Percentiles rank a stretch among this genome's conserved stretches.
Conservation (phyloP, 2,113 vertebrate genomes). For the Triplophysa siluroides region DNA sequence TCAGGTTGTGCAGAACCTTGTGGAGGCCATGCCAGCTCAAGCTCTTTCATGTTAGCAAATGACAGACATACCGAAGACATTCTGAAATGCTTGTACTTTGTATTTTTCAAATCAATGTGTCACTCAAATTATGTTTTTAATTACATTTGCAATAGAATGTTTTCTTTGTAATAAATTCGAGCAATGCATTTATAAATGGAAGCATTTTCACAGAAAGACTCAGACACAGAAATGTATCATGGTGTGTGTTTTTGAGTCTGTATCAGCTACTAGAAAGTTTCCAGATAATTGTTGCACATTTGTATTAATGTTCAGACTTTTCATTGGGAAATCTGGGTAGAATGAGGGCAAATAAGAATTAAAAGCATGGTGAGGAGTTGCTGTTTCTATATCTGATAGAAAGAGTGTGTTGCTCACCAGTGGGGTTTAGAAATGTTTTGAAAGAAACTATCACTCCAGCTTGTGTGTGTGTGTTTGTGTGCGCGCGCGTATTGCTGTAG, state of each 20-base stretch:
- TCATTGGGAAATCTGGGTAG: background rate
- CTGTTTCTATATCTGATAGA: background rate
- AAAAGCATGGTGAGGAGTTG: background rate
- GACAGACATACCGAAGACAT: no score
- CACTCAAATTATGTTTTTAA: no score
- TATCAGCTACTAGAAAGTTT: background rate
- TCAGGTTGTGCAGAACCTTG: no score
- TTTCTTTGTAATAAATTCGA: background rate
- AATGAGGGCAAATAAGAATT: constrained; percentile 24
- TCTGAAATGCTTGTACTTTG: no score
- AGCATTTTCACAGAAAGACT: no score
- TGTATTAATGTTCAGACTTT: background rate
- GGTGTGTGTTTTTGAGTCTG: no score
- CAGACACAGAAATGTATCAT: no score
- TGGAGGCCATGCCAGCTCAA: constrained; percentile 6
- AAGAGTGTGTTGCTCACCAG: constrained; percentile 8
- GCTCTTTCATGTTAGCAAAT: no score
- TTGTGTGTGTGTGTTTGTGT: background rate
- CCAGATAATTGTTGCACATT: background rate
- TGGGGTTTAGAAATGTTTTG: constrained; percentile 10
- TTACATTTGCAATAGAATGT: background rate
- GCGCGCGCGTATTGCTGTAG: constrained; percentile 2
- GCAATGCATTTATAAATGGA: no score
- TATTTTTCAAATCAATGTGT: no score
- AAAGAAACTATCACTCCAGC: constrained; percentile 6